Evolutionary conservation across 2,797 vertebrate genomes (phyloP).

Genomic region (Pangasius djambal): DNA sequence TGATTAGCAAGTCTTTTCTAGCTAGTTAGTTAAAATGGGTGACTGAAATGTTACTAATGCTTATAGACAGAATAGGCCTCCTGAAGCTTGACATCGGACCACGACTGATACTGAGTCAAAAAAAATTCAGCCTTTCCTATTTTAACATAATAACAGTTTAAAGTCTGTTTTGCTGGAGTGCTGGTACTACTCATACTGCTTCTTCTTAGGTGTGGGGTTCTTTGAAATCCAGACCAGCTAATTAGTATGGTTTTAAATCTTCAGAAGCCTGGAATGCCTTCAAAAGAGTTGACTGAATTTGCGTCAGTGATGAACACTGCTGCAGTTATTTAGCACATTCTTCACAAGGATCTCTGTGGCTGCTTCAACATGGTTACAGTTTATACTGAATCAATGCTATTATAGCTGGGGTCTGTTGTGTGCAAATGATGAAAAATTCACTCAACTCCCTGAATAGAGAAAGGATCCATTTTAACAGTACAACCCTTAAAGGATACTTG

Average conservation of each 20-base stretch:
- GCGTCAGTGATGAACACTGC: not conserved
- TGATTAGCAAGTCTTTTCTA: not conserved
- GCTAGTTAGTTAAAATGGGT: not conserved
- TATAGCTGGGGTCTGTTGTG: slow-evolving; percentile 1
- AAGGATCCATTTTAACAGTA: slow-evolving; percentile 4
- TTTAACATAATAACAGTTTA: not conserved
- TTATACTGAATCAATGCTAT: not conserved
- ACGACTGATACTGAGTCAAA: not conserved
- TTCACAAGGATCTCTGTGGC: not conserved
- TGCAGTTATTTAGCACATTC: not conserved
- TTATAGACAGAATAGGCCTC: not conserved
- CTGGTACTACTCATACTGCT: slow-evolving; percentile 11
- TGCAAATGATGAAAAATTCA: not conserved
- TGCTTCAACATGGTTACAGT: not conserved
- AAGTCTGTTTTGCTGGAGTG: not conserved
- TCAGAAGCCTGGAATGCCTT: slow-evolving; percentile 1
- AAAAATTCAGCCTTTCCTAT: not conserved
- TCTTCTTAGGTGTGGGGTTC: not conserved
- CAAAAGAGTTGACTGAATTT: not conserved
- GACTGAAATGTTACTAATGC: not conserved
- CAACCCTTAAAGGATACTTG: slow-evolving; percentile 36
- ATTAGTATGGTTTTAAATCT: slow-evolving; percentile 9
- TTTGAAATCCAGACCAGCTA: slow-evolving; percentile 21
- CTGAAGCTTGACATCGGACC: too few species aligned
- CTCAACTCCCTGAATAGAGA: not conserved